phyloP scores from a whole-genome alignment of 1,140 invertebrate species.

The Geopemphigus sp. region DNA sequence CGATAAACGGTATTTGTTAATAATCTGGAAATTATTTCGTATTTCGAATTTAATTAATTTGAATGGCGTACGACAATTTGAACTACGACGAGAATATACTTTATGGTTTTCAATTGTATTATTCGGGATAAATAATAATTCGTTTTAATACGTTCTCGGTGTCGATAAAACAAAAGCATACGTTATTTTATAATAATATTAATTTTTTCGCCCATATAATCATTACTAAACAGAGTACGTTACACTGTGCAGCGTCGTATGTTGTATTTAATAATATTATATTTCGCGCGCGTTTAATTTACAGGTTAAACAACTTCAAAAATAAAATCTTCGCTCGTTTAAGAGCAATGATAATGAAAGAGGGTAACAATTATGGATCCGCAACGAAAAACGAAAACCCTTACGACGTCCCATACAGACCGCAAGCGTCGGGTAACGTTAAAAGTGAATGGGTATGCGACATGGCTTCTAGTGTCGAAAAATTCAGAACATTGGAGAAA shows the following conservation, averaged over 20 bases:
- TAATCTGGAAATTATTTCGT: too few relatives aligned
- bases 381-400: conserved; percentile 33
- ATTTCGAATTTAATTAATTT: too few relatives aligned
- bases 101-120: too few relatives aligned
- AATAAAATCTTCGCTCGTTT: conserved; percentile 41
- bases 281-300: not conserved
- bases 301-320: conserved; percentile 44
- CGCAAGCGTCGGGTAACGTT: not conserved
- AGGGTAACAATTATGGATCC: conserved; percentile 9
- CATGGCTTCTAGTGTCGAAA: conserved; percentile 3
- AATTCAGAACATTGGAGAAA: conserved; percentile 31
- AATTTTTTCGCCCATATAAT: too few relatives aligned
- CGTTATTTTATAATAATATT: too few relatives aligned
- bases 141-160: too few relatives aligned
- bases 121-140: too few relatives aligned
- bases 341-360: conserved; percentile 38
- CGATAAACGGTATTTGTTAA: too few relatives aligned
- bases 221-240: not conserved
- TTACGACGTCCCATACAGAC: conserved; percentile 36
- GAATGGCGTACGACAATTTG: too few relatives aligned
- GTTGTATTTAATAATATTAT: not conserved
- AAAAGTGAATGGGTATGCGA: conserved; percentile 40
- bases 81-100: too few relatives aligned
- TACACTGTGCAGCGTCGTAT: not conserved
- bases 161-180: too few relatives aligned